These are phyloP conservation scores for Hoplodrina ambigua DNA, from an alignment of 2,888 invertebrate species.

Conservation along the genomic window DNA sequence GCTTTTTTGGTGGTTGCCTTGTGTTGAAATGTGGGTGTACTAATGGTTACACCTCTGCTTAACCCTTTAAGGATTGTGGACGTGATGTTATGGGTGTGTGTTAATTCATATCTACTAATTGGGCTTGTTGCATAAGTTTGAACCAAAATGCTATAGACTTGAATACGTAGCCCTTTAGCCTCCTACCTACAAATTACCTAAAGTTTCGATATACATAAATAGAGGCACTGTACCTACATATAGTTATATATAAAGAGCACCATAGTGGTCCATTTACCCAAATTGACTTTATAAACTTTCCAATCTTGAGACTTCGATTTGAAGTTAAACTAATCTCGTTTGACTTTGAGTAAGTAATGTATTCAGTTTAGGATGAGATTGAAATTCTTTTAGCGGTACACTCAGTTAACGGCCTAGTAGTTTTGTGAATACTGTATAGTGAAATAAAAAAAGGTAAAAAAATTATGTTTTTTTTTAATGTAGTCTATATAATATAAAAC, in stretches of 20 bases:
- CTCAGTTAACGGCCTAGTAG: neutral
- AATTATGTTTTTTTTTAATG: neutral
- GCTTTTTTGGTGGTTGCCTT: too few relatives aligned
- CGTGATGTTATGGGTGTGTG: too few relatives aligned
- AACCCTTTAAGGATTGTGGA: too few relatives aligned
- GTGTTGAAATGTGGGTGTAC: too few relatives aligned
- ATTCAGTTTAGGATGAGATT: constrained; percentile 23
- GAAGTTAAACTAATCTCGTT: constrained; percentile 45
- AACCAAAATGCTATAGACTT: too few relatives aligned
- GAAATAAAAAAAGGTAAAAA: neutral
- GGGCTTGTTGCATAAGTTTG: too few relatives aligned
- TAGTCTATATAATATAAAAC: neutral
- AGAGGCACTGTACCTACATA: neutral
- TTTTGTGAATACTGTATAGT: neutral
- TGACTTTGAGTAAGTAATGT: constrained; percentile 29
- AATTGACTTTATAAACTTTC: constrained; percentile 51
- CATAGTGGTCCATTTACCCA: constrained; percentile 42
- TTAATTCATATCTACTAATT: too few relatives aligned
- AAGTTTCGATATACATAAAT: constrained; percentile 10
- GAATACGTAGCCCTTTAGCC: too few relatives aligned
- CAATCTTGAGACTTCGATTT: constrained; percentile 36
- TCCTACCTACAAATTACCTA: too few relatives aligned
- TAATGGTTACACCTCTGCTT: too few relatives aligned
- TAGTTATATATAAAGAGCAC: neutral
- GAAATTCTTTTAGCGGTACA: constrained; percentile 7